A percentile compares a stretch with the other conserved stretches of the same genome.
Evolutionary conservation across 2,888 invertebrate genomes (phyloP).

Genomic region (Conistra vaccinii): DNA sequence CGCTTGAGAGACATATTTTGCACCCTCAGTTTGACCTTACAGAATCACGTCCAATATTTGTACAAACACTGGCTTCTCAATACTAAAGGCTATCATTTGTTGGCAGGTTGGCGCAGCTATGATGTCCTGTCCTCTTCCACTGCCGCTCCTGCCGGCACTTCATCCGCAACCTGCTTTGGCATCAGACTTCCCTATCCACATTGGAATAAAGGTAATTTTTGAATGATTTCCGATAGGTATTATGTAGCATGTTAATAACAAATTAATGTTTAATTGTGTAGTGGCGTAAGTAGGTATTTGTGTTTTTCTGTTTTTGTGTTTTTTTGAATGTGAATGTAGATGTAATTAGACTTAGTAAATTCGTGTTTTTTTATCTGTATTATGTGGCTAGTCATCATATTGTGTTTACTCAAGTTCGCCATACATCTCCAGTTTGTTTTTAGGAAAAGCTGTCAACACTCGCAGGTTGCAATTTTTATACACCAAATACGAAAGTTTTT

Average conservation of each 20-base stretch:
- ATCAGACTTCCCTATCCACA: conserved; percentile 92
- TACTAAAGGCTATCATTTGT: conserved; percentile 48
- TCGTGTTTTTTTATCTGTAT: neutral
- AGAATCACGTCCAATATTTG: neutral
- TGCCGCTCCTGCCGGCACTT: conserved; percentile 92
- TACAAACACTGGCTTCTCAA: conserved; percentile 4
- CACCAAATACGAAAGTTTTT: neutral
- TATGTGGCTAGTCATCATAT: neutral
- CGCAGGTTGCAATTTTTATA: neutral
- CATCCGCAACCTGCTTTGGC: conserved; percentile 91
- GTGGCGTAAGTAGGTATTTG: neutral
- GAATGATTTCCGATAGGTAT: neutral
- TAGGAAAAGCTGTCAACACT: too few species aligned
- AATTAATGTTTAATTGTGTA: neutral
- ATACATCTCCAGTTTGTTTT: neutral
- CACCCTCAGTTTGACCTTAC: neutral
- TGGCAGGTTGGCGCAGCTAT: conserved; percentile 89
- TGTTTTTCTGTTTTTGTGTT: neutral
- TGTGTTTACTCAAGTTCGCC: neutral
- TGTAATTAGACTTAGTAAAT: neutral
- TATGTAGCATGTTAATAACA: neutral
- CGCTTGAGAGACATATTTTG: too few species aligned
- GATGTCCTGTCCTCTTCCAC: conserved; percentile 93
- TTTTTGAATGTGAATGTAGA: neutral
- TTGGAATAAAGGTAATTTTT: conserved; percentile 91